phyloP scores from a whole-genome alignment of 2,113 vertebrate genomes.

The Psilopsiagon aurifrons region DNA sequence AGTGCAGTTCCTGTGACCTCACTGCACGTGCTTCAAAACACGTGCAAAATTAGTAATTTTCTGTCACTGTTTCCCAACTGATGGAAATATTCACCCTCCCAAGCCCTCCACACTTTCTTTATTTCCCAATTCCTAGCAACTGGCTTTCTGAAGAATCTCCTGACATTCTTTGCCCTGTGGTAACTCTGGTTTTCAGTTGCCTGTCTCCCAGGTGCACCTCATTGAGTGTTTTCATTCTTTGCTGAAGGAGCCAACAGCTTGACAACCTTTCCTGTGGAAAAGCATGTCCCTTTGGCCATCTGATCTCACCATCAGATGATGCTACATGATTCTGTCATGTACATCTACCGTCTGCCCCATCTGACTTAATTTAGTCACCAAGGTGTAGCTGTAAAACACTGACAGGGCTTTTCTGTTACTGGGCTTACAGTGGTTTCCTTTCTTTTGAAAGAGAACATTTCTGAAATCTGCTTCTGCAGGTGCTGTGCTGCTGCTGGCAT shows the following conservation, averaged over 20 bases:
- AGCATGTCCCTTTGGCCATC: not conserved
- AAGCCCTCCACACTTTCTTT: not conserved
- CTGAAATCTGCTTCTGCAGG: not conserved
- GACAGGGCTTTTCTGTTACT: not conserved
- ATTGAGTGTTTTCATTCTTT: not conserved
- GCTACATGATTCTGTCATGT: no score
- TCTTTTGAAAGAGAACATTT: not conserved
- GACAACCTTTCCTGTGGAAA: not conserved
- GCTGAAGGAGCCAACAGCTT: not conserved
- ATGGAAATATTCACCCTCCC: not conserved
- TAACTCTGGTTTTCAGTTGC: not conserved
- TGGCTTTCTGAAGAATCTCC: not conserved
- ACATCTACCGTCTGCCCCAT: not conserved
- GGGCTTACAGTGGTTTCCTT: not conserved
- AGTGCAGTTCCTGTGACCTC: not conserved
- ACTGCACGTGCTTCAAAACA: accelerated
- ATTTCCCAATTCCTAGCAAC: not conserved
- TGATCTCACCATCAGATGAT: not conserved
- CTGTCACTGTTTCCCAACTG: not conserved
- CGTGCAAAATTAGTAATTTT: not conserved
- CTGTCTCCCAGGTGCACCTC: not conserved
- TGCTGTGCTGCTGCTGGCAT: not conserved
- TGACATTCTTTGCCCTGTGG: not conserved
- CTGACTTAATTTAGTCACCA: not conserved
- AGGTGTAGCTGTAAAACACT: not conserved